phyloP scores from a whole-genome alignment of 2,888 invertebrate species.

The Orchesellides sinensis region DNA sequence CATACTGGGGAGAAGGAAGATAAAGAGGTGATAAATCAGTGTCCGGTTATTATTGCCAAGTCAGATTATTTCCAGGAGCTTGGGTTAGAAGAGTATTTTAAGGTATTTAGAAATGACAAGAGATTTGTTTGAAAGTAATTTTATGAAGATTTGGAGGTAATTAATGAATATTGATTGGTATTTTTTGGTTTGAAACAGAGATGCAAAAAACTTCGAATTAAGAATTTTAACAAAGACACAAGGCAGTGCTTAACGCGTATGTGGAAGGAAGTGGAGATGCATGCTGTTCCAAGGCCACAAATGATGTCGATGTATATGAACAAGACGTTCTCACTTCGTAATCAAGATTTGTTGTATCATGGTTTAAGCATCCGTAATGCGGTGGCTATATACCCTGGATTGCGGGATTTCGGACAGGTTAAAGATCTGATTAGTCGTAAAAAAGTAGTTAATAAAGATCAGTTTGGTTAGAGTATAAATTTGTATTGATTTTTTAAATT shows the following conservation, averaged over 20 bases:
- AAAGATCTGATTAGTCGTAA: neutral
- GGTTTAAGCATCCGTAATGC: constrained; percentile 2
- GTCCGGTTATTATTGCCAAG: neutral
- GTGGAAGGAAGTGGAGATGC: neutral
- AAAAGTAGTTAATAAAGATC: neutral
- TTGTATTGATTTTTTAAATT: neutral
- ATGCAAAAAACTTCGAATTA: neutral
- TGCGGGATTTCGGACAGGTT: neutral
- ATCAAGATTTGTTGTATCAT: neutral
- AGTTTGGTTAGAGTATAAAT: neutral
- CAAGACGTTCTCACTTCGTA: constrained; percentile 3
- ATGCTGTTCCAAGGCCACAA: neutral
- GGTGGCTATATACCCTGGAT: constrained; percentile 20
- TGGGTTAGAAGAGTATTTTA: neutral
- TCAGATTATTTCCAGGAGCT: neutral
- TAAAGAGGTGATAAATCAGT: too few relatives aligned
- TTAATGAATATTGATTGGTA: neutral
- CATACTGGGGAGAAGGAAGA: too few relatives aligned
- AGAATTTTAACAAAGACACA: neutral
- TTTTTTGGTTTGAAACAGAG: neutral
- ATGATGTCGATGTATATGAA: neutral
- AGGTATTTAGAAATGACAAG: neutral
- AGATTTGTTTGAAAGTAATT: neutral
- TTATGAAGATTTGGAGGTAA: neutral
- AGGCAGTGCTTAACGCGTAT: neutral